Evolutionary conservation across 2,113 vertebrate species (phyloP), one percentile per base, ranked within the genome.

Genomic region (Barbus barbus): DNA sequence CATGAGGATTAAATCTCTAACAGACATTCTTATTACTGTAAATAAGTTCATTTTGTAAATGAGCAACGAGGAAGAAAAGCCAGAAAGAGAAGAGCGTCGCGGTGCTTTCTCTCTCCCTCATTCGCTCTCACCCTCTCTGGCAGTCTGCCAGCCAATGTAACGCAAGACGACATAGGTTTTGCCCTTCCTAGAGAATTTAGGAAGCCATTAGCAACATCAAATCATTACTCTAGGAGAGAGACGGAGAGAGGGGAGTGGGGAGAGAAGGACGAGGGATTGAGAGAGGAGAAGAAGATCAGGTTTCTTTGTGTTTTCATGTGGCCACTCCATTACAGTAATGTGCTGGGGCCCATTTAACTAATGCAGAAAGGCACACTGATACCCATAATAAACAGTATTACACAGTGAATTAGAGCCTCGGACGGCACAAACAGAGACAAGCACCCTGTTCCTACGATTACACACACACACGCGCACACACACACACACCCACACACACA

Each of bases 151-250:
- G 79, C 3, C 22, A 84, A 86, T 95, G 96, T 95, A 97, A 97
- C 93, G 94, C 92, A 93, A 97, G 94, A 95, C 93, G 91, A 91
- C 90, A 86, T 93, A 89, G 92, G 94, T 94, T 95, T 94, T 94
- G 94, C 93, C 94, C 94, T 94, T 91, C 94, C 94, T 94, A 94
- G 94, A 96, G 96, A 96, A 96, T 96, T 95, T 96, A 96, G 96
- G 96, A 96, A 97, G 94, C 96, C 96, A 97, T 97, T 96, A 97
- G 95, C 92, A 91, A 95, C 95, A 96, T 96, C 95, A 96, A 96
- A 96, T 97, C 96, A 96, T 95, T 96, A 93, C 85, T 89, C 81
- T 78, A 86, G 87, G 88, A 91, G 89, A 89, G 88, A 48, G 85
- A 86, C 87, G 20, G 89, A 89, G 88, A 46, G 85, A 85, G 87